Percentiles rank a stretch among this genome's conserved stretches.
phyloP scores from a whole-genome alignment of 2,888 invertebrate genomes.

The Drosophila basisetae region DNA sequence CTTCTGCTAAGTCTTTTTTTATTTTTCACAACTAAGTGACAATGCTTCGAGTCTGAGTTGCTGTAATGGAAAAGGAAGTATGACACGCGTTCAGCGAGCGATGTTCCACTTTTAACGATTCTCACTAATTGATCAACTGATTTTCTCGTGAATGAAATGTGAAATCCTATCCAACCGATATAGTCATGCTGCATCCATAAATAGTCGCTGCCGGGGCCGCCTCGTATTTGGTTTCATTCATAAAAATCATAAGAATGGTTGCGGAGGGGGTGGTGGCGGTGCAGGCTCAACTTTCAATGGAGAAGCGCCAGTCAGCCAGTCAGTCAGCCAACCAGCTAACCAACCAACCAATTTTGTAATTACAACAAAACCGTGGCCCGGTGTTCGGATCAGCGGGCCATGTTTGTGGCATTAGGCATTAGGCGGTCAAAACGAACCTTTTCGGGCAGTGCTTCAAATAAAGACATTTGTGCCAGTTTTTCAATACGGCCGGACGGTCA shows the following conservation, averaged over 20 bases:
- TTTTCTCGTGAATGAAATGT: constrained; percentile 77
- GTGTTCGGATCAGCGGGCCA: constrained; percentile 36
- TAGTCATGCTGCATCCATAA: constrained; percentile 64
- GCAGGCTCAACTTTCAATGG: constrained; percentile 61
- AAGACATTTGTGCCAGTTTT: constrained; percentile 77
- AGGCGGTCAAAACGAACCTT: constrained; percentile 52
- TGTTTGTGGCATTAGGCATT: constrained; percentile 40
- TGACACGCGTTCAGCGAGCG: constrained; percentile 28
- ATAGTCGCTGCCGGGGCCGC: constrained; percentile 53
- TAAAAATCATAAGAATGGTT: constrained; percentile 63
- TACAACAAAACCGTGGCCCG: constrained; percentile 53
- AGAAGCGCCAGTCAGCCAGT: constrained; percentile 15
- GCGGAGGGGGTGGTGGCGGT: neutral
- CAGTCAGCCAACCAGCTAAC: neutral
- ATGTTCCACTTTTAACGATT: constrained; percentile 69
- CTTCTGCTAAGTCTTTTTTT: neutral
- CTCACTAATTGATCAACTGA: constrained; percentile 71
- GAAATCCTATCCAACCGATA: constrained; percentile 62
- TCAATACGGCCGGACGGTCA: constrained; percentile 33
- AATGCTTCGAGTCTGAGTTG: constrained; percentile 11
- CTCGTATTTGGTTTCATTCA: constrained; percentile 71
- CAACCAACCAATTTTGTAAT: constrained; percentile 74
- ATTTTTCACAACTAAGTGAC: constrained; percentile 25
- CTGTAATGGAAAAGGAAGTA: constrained; percentile 44
- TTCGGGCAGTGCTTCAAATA: constrained; percentile 53